phyloP scores from a whole-genome alignment of 2,113 vertebrate species.

The Pachypanchax playfairii region DNA sequence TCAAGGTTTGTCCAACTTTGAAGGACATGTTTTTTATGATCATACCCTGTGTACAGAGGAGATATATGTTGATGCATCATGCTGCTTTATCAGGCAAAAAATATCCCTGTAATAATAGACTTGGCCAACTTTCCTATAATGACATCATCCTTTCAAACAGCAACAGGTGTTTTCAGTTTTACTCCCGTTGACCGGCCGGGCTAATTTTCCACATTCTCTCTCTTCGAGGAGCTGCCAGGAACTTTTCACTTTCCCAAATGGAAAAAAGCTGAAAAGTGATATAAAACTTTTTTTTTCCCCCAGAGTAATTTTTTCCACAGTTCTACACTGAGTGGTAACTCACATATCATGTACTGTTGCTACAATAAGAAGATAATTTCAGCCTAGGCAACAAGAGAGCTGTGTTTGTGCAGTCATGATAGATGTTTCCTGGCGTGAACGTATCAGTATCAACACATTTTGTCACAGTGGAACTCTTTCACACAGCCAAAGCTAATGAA shows the following conservation, averaged over 20 bases:
- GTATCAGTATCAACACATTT: too few species aligned
- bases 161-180: constrained; percentile 69
- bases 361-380: too few species aligned
- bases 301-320: constrained; percentile 44
- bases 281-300: constrained; percentile 8
- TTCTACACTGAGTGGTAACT: not conserved
- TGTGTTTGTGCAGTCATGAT: too few species aligned
- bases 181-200: constrained; percentile 25
- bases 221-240: constrained; percentile 10
- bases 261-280: constrained; percentile 24
- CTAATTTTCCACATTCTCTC: constrained; percentile 43
- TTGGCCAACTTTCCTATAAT: constrained; percentile 10
- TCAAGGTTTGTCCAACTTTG: constrained; percentile 80
- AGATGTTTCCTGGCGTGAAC: too few species aligned
- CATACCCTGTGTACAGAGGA: constrained; percentile 61
- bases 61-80: not conserved
- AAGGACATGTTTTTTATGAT: constrained; percentile 80
- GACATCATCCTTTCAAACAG: constrained; percentile 23
- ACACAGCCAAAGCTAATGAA: too few species aligned
- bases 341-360: too few species aligned
- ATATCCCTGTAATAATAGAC: not conserved
- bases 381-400: too few species aligned
- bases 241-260: constrained; percentile 24
- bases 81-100: constrained; percentile 15
- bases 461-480: too few species aligned